Evolutionary conservation across 2,797 vertebrate species (phyloP), one percentile per base, ranked within the genome.

Genomic region (Petrocephalus schoutedeni): DNA sequence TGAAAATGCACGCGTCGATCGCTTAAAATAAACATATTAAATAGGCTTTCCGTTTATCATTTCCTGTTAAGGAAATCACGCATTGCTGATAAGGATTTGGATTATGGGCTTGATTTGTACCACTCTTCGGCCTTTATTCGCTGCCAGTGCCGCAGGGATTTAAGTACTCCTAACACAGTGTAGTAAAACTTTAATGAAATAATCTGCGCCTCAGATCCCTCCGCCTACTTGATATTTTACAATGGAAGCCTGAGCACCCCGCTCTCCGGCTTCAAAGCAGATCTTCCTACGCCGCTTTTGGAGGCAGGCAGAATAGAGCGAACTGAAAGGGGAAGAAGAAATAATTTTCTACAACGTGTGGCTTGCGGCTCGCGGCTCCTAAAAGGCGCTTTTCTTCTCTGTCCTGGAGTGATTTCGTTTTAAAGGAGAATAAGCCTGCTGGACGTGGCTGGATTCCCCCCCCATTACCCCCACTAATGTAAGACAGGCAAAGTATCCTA

Each of bases 221-320:
- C 95, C 96, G 95, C 95, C 92, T 91, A 89, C 89, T 90, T 92
- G 90, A 90, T 91, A 91, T 77, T 77, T 77, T 77, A 77, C 71
- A 77, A 77, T 77, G 71, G 71, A 77, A 77, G 71, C 71, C 71
- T 19, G 32, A 41, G 71, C 71, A 54, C 86, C 28, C 89, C 36
- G 82, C 88, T 36, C 51, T 57, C 59, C 83, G 83, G 82, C 49
- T 67, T 45, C 16, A 67, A 89, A 86, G 91, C 9, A 85, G 83
- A 90, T 93, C 87, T 95, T 93, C 96, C 92, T 97, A 97, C 97
- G 96, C 97, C 93, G 91, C 91, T 93, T 82, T 61, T 45, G 74
- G 91, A 92, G 94, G 93, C 92, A 93, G 94, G 93, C 96, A 95
- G 95, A 95, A 77, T 77, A 77, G 71, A 32, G 23, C 64, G 64